These are phyloP conservation scores for Sebastes schlegelii DNA, from an alignment of 2,113 vertebrate species.

Conservation along the genomic window DNA sequence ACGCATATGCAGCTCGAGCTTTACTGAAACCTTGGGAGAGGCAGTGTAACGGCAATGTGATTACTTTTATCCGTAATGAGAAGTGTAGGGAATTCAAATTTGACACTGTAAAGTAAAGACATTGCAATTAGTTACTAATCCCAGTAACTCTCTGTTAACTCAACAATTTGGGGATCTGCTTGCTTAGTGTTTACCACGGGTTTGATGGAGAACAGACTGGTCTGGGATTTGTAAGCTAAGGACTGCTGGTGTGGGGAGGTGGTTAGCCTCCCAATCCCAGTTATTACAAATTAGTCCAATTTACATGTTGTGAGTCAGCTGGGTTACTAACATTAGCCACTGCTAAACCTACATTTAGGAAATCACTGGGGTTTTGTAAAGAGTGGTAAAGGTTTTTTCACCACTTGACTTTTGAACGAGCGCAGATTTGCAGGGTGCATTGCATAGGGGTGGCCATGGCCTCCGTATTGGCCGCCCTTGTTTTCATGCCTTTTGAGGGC, in stretches of 20 bases:
- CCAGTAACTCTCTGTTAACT: not conserved
- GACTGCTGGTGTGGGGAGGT: too few species aligned
- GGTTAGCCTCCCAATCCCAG: too few species aligned
- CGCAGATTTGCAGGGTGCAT: too few species aligned
- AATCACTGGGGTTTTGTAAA: not conserved
- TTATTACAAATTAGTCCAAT: too few species aligned
- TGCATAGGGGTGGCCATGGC: too few species aligned
- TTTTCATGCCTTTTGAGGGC: too few species aligned
- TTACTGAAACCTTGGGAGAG: not conserved
- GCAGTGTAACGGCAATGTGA: not conserved
- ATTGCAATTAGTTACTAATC: not conserved
- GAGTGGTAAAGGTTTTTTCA: not conserved
- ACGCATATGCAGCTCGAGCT: not conserved
- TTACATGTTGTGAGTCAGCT: not conserved
- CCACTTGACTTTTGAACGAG: not conserved
- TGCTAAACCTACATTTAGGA: not conserved
- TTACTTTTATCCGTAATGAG: not conserved
- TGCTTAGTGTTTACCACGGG: not conserved
- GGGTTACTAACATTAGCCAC: too few species aligned
- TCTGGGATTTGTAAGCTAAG: too few species aligned
- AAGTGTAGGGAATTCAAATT: not conserved
- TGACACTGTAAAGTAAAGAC: not conserved
- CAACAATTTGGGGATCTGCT: not conserved
- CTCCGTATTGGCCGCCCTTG: too few species aligned
- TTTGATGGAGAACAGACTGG: not conserved